Evolutionary conservation across 2,888 invertebrate species (phyloP), one percentile per base, ranked within the genome.

Genomic region (Agapostemon virescens): DNA sequence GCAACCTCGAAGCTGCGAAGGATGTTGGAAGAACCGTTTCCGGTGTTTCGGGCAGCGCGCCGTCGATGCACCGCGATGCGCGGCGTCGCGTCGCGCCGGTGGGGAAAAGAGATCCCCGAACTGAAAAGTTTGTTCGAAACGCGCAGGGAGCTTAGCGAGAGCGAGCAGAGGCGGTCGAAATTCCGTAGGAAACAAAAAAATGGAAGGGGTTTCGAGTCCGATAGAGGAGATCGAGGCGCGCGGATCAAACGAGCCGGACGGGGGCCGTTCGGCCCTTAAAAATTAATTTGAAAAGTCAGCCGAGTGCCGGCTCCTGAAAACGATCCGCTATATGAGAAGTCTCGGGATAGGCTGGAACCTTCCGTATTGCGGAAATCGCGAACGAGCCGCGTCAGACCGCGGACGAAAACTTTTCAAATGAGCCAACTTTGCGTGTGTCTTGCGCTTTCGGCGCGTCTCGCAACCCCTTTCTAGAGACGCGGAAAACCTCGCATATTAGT

Each of bases 401-500:
- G 73, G 75, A 77, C 81, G 76, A 78, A 88, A 91, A 91, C 91
- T 92, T 91, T 90, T 86, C 86, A 92, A 92, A 92, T 92, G 91
- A 92, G 87, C 86, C 89, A 92, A 92, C 92, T 92, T 92, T 92
- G 88, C 91, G 92, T 92, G 92, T 92, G 92, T 92, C 92, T 93
- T 92, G 91, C 88, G 88, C 88, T 89, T 89, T 89, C 86, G 86
- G 87, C 83, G 84, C 87, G 85, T 84, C 88, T 88, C 89, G 86
- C 87, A 84, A 85, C 84, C 85, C 89, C 84, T 82, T 86, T 69
- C 66, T 68, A 75, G 71, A 82, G 73, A 83, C 82, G 80, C 81
- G 84, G 84, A 84, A 87, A 87, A 82, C 84, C 83, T 87, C 86
- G 90, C 90, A 92, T 92, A 92, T 92, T 92, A 91, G 90, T 87